Conservation (phyloP, 2,113 vertebrate genomes). For the Cettia cetti region DNA sequence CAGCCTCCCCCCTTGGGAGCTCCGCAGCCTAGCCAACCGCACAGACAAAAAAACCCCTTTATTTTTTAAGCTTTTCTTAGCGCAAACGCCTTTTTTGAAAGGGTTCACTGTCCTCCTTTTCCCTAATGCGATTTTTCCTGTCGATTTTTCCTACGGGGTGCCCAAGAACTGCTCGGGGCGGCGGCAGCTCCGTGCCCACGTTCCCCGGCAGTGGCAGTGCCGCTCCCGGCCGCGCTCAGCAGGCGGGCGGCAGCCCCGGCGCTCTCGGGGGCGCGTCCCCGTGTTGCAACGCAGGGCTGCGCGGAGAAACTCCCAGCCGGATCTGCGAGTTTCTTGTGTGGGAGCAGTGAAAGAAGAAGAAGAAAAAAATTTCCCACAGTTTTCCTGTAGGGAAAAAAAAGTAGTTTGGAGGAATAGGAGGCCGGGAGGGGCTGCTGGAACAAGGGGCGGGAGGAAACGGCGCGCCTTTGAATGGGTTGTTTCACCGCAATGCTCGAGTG, state of each 20-base stretch:
- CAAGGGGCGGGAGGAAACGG: background rate
- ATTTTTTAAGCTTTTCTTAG: background rate
- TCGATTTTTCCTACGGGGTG: background rate
- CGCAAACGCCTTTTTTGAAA: background rate
- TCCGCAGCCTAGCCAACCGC: background rate
- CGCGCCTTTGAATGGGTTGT: background rate
- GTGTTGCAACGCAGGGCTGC: background rate
- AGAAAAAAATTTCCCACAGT: too few relatives aligned
- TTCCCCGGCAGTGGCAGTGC: too few relatives aligned
- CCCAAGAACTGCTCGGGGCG: background rate
- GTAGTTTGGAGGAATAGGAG: background rate
- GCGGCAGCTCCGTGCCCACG: background rate
- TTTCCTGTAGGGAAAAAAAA: background rate
- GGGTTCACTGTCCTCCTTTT: background rate
- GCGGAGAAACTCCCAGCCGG: background rate
- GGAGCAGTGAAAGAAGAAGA: background rate
- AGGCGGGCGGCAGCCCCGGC: background rate
- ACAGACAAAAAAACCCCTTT: too few relatives aligned
- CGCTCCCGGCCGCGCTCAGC: background rate
- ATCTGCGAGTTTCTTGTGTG: background rate
- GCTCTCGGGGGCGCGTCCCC: background rate
- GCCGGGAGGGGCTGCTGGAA: background rate
- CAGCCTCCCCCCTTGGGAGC: background rate
- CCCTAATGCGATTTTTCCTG: background rate
- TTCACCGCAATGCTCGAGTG: background rate